Percentiles rank a stretch among this genome's conserved stretches.
phyloP scores from a whole-genome alignment of 2,888 invertebrate genomes.

The Patella ulyssiponensis region DNA sequence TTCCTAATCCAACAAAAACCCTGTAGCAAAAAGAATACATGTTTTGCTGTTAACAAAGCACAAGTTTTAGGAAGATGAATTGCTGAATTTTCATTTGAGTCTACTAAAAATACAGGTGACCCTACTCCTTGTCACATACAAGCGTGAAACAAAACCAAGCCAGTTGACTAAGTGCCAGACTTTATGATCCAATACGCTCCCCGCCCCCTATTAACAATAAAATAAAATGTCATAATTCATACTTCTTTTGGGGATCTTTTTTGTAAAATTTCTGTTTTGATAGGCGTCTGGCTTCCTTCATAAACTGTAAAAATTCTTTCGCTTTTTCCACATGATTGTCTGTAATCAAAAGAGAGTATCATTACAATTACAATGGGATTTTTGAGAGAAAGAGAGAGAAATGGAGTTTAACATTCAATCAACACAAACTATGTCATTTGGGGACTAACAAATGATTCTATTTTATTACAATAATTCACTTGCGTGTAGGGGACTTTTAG shows the following conservation, averaged over 20 bases:
- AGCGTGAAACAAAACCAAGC: too few relatives aligned
- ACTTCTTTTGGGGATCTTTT: not conserved
- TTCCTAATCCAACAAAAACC: slow-evolving; percentile 63
- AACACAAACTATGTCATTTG: too few relatives aligned
- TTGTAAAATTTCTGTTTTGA: slow-evolving; percentile 56
- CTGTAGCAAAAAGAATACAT: not conserved
- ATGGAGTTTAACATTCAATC: too few relatives aligned
- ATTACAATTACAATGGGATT: not conserved
- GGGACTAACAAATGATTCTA: too few relatives aligned
- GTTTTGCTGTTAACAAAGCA: too few relatives aligned
- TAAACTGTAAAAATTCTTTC: slow-evolving; percentile 49
- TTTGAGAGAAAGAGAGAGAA: too few relatives aligned
- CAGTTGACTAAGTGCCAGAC: too few relatives aligned
- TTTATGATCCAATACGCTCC: not conserved
- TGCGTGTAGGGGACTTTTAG: too few relatives aligned
- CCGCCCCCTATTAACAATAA: not conserved
- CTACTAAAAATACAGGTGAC: not conserved
- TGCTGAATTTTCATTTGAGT: too few relatives aligned
- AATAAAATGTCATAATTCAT: not conserved
- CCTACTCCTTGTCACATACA: not conserved
- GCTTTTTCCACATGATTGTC: slow-evolving; percentile 40
- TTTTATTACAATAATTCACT: too few relatives aligned
- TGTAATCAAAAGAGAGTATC: not conserved
- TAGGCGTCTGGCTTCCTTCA: slow-evolving; percentile 57
- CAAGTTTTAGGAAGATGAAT: too few relatives aligned